Conservation (phyloP, 2,888 invertebrate genomes). For the Ornithoptera priamus region DNA sequence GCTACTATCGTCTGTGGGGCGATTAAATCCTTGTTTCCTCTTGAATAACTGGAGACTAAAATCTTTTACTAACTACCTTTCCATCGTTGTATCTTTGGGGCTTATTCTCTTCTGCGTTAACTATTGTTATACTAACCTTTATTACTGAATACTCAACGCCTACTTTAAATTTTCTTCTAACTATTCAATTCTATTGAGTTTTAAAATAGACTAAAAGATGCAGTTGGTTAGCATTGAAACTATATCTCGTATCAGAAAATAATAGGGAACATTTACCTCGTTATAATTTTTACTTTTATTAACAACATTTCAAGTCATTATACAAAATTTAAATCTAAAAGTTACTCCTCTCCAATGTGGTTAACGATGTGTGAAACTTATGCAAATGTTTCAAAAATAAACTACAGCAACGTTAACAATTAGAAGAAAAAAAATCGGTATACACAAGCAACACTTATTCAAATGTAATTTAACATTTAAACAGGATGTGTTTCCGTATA, state of each 20-base stretch:
- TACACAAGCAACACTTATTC: not conserved
- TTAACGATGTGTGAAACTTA: not conserved
- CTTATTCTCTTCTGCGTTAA: too few species aligned
- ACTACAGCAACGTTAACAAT: not conserved
- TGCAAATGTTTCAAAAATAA: not conserved
- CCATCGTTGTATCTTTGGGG: too few species aligned
- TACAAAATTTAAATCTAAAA: not conserved
- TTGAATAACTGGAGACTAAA: too few species aligned
- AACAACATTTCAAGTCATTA: not conserved
- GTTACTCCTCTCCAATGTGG: not conserved
- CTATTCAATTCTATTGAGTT: not conserved
- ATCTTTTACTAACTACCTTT: too few species aligned
- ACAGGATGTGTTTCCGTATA: constrained; percentile 15
- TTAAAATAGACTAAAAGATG: not conserved
- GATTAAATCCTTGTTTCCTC: not conserved
- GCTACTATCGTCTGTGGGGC: too few species aligned
- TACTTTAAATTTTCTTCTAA: not conserved
- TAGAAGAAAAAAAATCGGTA: not conserved
- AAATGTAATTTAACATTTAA: not conserved
- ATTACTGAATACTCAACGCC: not conserved
- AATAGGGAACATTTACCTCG: too few species aligned
- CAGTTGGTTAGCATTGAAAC: not conserved
- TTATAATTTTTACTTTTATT: too few species aligned
- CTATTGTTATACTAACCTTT: not conserved
- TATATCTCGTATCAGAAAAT: too few species aligned